phyloP scores from a whole-genome alignment of 2,113 vertebrate genomes.

The Ictalurus furcatus region DNA sequence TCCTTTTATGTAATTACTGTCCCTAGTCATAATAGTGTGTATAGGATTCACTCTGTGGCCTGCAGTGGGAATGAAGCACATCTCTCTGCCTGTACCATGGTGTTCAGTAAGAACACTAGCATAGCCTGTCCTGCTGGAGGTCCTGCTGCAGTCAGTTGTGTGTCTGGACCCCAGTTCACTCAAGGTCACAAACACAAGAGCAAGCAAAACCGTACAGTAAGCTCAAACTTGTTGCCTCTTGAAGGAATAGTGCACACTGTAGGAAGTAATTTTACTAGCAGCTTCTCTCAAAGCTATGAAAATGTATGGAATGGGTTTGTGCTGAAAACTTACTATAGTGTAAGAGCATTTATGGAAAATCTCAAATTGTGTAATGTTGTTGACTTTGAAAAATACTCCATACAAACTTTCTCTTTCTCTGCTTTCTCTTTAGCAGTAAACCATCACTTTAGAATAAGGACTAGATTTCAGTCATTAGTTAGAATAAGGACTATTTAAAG shows the following conservation, averaged over 20 bases:
- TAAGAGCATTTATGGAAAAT: not conserved
- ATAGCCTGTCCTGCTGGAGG: slow-evolving; percentile 72
- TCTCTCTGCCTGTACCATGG: slow-evolving; percentile 84
- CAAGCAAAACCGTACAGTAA: slow-evolving; percentile 42
- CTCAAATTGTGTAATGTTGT: too few species aligned
- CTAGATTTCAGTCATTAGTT: not conserved
- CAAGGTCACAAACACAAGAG: slow-evolving; percentile 70
- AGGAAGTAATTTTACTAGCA: not conserved
- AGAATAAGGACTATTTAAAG: not conserved
- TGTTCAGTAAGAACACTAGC: slow-evolving; percentile 82
- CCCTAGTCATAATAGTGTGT: slow-evolving; percentile 29
- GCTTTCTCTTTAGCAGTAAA: not conserved
- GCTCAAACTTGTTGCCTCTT: not conserved
- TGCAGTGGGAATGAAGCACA: slow-evolving; percentile 87
- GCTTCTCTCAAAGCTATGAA: not conserved
- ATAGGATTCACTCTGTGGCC: slow-evolving; percentile 80
- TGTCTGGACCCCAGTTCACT: slow-evolving; percentile 78
- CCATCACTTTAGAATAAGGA: not conserved
- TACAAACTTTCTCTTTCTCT: not conserved
- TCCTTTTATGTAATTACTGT: not conserved
- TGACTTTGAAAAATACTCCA: not conserved
- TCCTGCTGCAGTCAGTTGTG: slow-evolving; percentile 84
- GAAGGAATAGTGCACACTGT: not conserved
- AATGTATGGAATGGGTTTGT: not conserved
- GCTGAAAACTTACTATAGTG: not conserved